phyloP scores from a whole-genome alignment of 2,113 vertebrate genomes.

The Mobula hypostoma region DNA sequence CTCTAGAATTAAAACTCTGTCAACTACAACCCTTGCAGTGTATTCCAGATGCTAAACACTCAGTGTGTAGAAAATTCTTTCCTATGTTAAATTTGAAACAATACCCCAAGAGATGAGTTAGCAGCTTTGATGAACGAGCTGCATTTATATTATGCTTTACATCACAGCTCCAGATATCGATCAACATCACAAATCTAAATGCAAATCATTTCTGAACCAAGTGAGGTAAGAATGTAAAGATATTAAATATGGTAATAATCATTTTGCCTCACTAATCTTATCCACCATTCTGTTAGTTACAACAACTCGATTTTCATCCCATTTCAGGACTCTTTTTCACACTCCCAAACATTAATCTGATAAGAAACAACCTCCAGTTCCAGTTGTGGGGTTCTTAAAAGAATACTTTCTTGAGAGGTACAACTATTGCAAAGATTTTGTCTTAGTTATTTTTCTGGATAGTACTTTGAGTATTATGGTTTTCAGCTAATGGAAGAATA shows the following conservation, averaged over 20 bases:
- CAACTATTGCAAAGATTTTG: background rate
- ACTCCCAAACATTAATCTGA: background rate
- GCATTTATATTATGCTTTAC: background rate
- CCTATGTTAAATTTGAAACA: background rate
- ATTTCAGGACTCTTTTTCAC: background rate
- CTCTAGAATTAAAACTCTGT: no score
- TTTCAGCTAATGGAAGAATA: background rate
- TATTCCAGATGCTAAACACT: no score
- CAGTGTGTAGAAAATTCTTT: no score
- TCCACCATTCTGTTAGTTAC: background rate
- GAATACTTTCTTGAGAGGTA: background rate
- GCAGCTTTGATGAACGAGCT: no score
- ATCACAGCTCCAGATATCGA: background rate
- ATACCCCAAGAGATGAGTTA: background rate
- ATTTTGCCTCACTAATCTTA: background rate
- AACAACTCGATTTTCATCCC: background rate
- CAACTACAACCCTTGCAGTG: no score
- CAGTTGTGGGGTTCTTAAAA: background rate
- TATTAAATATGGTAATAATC: background rate
- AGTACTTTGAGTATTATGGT: background rate
- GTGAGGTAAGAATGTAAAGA: background rate
- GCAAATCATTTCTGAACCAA: background rate
- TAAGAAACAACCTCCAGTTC: background rate
- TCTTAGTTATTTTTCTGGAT: background rate
- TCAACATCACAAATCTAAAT: background rate